Base-by-base conservation (phyloP, 1,140 invertebrate species). In the Gonatopus flavifemur region DNA sequence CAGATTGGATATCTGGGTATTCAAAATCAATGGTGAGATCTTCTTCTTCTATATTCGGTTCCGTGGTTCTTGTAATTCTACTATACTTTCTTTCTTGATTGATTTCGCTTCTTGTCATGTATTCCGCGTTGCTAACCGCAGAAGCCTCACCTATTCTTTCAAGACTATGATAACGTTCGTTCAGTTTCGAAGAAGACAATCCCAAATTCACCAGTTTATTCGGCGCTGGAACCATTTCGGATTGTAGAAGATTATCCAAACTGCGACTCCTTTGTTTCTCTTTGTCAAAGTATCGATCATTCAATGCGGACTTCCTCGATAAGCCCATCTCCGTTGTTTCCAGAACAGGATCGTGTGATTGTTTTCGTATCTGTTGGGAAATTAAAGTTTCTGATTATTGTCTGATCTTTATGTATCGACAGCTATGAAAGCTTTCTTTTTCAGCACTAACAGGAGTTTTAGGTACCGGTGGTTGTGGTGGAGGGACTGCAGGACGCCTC, bases 211-310 rank as follows among this genome's bases (percentile, higher is more conserved):
- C 82, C 4, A 91, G 72, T 61, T 82, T 82, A 15, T 72, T 75
- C 0, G 77, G 66, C 0, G 80, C 62, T 25, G 73, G 46, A 0
- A 74, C 49, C 9, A 81, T 69, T 61, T 83, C 83, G 1, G 80
- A 70, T 33, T 83, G 82, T 3, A 93, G 70, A 1, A 94, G 69
- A 74, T 94, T 93, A 63, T 93, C 91, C 21, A 94, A 73, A 44
- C 88, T 91, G 62, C 90, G 81, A 47, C 89, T 93, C 5, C 90
- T 81, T 21, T 85, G 82, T 74, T 91, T 90, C 49, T 90, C 86
- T 41, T 86, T 85, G 42, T 93, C 91, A 59, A 94, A 94, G 71
- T 94, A 94, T 55, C 91, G 79, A 52, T 93, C 90, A 67, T 94
- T 94, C 1, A 94, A 72, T 0, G 91, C 91, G 0, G 90, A 93